Evolutionary conservation across 2,113 vertebrate genomes (phyloP).

Genomic region (Trichomycterus rosablanca): DNA sequence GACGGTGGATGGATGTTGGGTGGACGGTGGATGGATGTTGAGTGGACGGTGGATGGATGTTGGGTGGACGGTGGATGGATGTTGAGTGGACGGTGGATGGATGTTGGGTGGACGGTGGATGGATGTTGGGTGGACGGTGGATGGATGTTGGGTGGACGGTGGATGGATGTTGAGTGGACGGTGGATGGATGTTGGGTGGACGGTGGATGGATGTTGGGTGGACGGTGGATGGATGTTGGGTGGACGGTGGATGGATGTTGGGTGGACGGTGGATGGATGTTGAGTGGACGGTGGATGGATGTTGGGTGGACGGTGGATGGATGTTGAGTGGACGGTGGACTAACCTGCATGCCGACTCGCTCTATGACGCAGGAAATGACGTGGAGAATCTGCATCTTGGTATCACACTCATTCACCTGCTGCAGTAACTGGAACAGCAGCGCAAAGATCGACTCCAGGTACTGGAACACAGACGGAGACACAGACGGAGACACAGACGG

Average conservation of each 20-base stretch:
- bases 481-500: neutral
- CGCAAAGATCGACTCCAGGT: conserved; percentile 89
- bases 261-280: neutral
- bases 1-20: neutral
- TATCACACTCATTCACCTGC: conserved; percentile 94
- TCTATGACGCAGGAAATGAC: conserved; percentile 97
- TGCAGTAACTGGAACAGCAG: conserved; percentile 92
- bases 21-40: neutral
- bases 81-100: neutral
- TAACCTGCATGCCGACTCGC: conserved; percentile 91
- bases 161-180: neutral
- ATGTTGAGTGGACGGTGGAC: conserved; percentile 3
- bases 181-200: neutral
- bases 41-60: neutral
- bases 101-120: no score
- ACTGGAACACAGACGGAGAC: conserved; percentile 64
- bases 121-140: neutral
- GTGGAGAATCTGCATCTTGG: conserved; percentile 98
- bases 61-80: no score
- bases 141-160: no score
- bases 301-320: no score
- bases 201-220: neutral
- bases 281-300: neutral
- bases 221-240: neutral
- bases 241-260: neutral